Evolutionary conservation across 2,797 vertebrate genomes (phyloP).

Genomic region (Galagoides demidoff): DNA sequence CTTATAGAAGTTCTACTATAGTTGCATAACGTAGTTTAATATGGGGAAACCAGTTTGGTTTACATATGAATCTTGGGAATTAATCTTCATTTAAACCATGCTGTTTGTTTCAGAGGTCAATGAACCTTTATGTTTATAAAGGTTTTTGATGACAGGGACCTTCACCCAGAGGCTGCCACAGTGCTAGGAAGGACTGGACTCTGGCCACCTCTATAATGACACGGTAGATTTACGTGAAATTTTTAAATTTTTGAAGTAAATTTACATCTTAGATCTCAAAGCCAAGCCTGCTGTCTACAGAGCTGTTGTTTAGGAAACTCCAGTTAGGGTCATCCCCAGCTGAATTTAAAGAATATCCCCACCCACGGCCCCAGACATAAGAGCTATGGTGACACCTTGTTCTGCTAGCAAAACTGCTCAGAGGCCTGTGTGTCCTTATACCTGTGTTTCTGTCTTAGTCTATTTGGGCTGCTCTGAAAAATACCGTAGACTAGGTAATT

Average conservation of each 20-base stretch:
- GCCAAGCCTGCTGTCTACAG: neutral
- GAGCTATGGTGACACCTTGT: neutral
- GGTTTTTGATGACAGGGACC: neutral
- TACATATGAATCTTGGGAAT: neutral
- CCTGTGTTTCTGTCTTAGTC: neutral
- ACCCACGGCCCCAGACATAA: neutral
- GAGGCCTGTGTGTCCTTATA: neutral
- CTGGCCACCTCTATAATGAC: neutral
- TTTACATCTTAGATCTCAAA: neutral
- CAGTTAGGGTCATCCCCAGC: neutral
- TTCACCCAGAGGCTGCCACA: neutral
- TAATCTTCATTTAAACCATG: neutral
- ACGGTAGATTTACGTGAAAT: neutral
- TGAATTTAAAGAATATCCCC: neutral
- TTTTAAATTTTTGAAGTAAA: constrained; percentile 19
- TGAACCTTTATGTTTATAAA: neutral
- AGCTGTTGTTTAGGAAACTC: neutral
- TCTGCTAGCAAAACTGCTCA: neutral
- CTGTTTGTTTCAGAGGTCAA: neutral
- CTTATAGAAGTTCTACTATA: too few species aligned
- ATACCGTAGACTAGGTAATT: neutral
- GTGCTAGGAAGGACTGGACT: neutral
- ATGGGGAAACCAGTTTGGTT: neutral
- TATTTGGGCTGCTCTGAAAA: neutral
- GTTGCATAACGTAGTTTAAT: neutral